Conservation (phyloP, 2,113 vertebrate genomes). For the Tursiops truncatus region DNA sequence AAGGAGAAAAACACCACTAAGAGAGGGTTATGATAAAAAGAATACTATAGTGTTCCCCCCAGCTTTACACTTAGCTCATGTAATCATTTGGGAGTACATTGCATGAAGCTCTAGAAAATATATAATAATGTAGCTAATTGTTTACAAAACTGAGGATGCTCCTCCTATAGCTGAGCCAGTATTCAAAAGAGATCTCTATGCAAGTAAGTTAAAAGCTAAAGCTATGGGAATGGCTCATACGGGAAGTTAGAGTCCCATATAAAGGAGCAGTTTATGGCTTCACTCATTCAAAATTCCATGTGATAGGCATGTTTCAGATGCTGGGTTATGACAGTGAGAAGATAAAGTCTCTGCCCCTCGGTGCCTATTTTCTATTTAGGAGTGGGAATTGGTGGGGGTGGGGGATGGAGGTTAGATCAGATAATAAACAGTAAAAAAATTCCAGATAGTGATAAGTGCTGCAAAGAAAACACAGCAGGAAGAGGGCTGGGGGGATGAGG, state of each 20-base stretch:
- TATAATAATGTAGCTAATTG: background rate
- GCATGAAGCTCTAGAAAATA: background rate
- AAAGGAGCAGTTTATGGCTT: background rate
- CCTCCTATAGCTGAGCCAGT: background rate
- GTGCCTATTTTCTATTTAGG: background rate
- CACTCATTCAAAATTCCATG: background rate
- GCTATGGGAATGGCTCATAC: background rate
- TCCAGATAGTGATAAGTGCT: background rate
- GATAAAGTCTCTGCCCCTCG: background rate
- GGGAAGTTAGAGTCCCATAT: background rate
- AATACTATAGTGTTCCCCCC: too few relatives aligned
- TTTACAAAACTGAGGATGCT: background rate
- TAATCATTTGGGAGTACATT: background rate
- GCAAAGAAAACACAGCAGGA: background rate
- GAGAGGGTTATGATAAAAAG: background rate
- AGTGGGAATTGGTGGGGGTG: rapidly evolving
- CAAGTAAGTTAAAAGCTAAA: background rate
- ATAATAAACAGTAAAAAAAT: background rate
- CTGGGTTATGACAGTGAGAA: background rate
- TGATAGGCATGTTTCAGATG: background rate
- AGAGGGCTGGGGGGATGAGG: background rate
- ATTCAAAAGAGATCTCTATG: background rate
- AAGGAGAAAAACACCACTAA: background rate
- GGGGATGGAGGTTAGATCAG: background rate
- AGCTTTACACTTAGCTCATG: background rate